Evolutionary conservation across 2,888 invertebrate species (phyloP), one percentile per base, ranked within the genome.

Genomic region (Diploptera punctata): DNA sequence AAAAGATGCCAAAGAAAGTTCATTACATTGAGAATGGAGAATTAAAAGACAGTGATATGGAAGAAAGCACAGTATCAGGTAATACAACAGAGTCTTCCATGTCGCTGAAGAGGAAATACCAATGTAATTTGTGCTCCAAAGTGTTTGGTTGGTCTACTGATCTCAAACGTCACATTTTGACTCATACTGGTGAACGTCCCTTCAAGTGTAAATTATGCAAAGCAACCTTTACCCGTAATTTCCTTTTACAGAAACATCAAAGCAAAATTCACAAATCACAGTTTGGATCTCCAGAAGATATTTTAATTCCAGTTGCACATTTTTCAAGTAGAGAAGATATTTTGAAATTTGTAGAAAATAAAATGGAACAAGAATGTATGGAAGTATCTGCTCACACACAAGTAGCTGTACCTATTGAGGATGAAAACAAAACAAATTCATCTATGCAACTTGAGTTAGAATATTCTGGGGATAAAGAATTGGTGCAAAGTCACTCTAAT

Each of bases 81-180:
- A 33, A 33, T 33, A 7, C 10, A 33, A 33, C 5, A 33, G 24
- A 21, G n/a, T 44, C 65, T 65, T 26, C 47, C 24, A 13, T 1
- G 5, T 33, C 73, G 62, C 44, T 70, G 31, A 78, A 74, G 71
- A 79, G 78, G 67, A 81, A 80, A 73, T 82, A 82, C 73, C 78
- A 80, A 49, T 84, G 84, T 74, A 77, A 77, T 29, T 79, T 81
- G 73, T 84, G 84, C 75, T 74, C 74, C 19, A 83, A 81, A 76
- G 79, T 78, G 29, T 84, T 83, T 74, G 82, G 82, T 7, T 83
- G 83, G 83, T 80, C 82, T 1, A 83, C 83, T 1, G 84, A 83
- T 77, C 78, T 84, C 69, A 84, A 84, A 76, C 77, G 83, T 31
- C 83, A 84, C 77, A 80, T 81, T 74, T 77, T 83, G n/a, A 81